phyloP scores from a whole-genome alignment of 2,113 vertebrate genomes.

The Lycocorax pyrrhopterus region DNA sequence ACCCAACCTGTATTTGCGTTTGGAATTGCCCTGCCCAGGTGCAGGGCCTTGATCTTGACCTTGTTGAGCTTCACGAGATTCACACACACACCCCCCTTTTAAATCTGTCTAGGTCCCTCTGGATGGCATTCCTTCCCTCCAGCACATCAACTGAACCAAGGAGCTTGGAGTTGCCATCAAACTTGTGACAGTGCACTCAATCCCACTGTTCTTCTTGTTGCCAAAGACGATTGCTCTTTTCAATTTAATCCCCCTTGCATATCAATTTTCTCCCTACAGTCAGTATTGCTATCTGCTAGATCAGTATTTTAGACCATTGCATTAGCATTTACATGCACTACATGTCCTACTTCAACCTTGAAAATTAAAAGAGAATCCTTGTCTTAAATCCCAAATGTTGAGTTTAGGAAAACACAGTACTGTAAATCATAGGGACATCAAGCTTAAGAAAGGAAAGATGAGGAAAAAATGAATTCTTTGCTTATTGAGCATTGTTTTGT shows the following conservation, averaged over 20 bases:
- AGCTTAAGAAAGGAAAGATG: background rate
- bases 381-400: background rate
- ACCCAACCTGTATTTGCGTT: background rate
- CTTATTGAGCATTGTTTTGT: background rate
- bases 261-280: background rate
- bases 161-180: background rate
- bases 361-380: background rate
- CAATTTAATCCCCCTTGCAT: background rate
- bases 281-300: background rate
- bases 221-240: background rate
- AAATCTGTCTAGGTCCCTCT: background rate
- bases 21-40: background rate
- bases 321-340: background rate
- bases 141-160: fast-evolving
- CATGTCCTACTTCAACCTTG: background rate
- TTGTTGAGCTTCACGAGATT: background rate
- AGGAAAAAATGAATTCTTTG: background rate
- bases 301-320: background rate
- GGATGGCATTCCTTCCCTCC: background rate
- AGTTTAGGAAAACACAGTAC: background rate
- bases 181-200: background rate
- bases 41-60: background rate
- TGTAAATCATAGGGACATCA: background rate
- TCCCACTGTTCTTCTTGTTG: background rate
- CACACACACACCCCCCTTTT: fast-evolving